Percentiles rank a stretch among this genome's conserved stretches.
Evolutionary conservation across 2,113 vertebrate species (phyloP).

Genomic region (Pholis gunnellus): DNA sequence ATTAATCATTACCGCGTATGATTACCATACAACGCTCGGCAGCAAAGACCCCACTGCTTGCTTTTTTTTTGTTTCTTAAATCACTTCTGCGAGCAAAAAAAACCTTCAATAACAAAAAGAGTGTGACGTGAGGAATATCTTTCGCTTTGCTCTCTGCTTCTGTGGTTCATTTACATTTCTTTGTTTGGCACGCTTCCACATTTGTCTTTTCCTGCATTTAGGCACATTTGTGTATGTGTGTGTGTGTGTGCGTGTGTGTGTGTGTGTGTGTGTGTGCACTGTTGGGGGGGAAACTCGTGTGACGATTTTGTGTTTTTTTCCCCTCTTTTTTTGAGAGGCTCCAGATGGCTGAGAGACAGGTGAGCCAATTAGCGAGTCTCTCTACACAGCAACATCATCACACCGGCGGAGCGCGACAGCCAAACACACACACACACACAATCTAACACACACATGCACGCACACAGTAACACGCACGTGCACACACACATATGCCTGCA

Average conservation of each 20-base stretch:
- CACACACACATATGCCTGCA: conserved; percentile 5
- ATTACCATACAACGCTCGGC: not conserved
- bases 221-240: conserved; percentile 14
- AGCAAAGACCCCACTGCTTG: not conserved
- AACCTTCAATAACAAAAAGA: not conserved
- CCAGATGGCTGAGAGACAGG: conserved; percentile 85
- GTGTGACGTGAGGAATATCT: conserved; percentile 11
- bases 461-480: conserved; percentile 38
- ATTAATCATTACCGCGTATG: conserved; percentile 39
- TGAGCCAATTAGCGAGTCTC: conserved; percentile 84
- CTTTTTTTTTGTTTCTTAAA: conserved; percentile 27
- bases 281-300: conserved; percentile 67
- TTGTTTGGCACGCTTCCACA: conserved; percentile 18
- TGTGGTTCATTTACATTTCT: conserved; percentile 35
- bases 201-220: conserved; percentile 37
- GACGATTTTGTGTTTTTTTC: conserved; percentile 46
- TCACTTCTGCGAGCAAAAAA: conserved; percentile 23
- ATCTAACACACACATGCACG: conserved; percentile 51
- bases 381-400: conserved; percentile 77
- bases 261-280: conserved; percentile 39
- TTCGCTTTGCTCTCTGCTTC: conserved; percentile 6
- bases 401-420: conserved; percentile 69
- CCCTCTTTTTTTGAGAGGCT: conserved; percentile 66
- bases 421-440: conserved; percentile 36
- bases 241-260: conserved; percentile 42